Evolutionary conservation across 2,888 invertebrate genomes (phyloP).

Genomic region (Chloromyia formosa): DNA sequence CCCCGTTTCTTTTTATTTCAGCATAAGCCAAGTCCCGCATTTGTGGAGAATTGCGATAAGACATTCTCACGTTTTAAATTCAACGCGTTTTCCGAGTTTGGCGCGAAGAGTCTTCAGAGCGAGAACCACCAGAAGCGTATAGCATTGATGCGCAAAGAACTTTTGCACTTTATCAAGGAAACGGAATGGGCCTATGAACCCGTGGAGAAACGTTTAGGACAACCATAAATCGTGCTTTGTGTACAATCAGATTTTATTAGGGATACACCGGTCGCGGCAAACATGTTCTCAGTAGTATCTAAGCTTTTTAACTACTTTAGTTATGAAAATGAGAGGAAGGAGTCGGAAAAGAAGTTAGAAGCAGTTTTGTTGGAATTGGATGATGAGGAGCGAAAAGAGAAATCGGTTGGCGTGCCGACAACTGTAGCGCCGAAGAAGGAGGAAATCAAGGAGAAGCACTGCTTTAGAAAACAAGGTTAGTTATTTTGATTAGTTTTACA

Average conservation of each 20-base stretch:
- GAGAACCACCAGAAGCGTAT: constrained; percentile 78
- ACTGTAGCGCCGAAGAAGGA: constrained; percentile 27
- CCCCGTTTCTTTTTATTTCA: background rate
- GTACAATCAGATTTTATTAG: too few species aligned
- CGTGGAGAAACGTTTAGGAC: constrained; percentile 73
- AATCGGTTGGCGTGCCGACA: background rate
- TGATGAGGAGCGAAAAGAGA: constrained; percentile 50
- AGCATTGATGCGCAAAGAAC: constrained; percentile 75
- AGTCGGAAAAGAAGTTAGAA: constrained; percentile 62
- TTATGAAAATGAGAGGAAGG: constrained; percentile 52
- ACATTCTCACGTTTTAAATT: constrained; percentile 56
- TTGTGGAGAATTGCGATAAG: constrained; percentile 52
- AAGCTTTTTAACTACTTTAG: constrained; percentile 64
- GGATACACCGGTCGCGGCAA: constrained; percentile 50
- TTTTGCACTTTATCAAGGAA: constrained; percentile 78
- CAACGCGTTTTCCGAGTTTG: constrained; percentile 56
- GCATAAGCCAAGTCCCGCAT: constrained; percentile 15
- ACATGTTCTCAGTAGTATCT: constrained; percentile 65
- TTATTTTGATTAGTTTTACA: background rate
- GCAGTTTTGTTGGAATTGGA: constrained; percentile 65
- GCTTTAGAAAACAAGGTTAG: constrained; percentile 55
- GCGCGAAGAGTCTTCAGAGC: constrained; percentile 66
- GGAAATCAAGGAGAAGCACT: constrained; percentile 51
- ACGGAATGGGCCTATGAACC: constrained; percentile 84
- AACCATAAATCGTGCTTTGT: constrained; percentile 55